Base-by-base conservation (phyloP, 1,140 invertebrate species). In the Heliothis virescens region DNA sequence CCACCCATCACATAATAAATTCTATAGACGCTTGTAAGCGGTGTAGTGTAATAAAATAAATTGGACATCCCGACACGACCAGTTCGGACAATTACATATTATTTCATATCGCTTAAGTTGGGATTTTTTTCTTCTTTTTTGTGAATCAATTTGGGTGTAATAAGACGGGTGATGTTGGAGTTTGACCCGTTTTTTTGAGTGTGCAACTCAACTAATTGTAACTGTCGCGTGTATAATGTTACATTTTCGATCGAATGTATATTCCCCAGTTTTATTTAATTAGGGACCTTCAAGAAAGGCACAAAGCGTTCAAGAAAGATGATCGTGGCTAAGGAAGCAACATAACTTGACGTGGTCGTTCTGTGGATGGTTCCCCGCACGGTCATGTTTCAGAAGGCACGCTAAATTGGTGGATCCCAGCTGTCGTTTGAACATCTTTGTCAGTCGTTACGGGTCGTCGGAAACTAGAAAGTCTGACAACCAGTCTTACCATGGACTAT, bases 51-150 rank as follows among this genome's bases (percentile, higher is more conserved):
- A 79, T 82, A 80, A 84, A 84, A 85, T 82, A 85, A 85, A 83
- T 84, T 84, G 83, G 78, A 57, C 81, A 57, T 76, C 60, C 12
- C 67, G 29, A 57, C 29, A n/a, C 26, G 13, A 69, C 78, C 76
- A 83, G 80, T 81, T 81, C 79, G 74, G 18, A 79, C 82, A 81
- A 84, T 86, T 84, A 86, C 79, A 78, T 84, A 75, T 86, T 82
- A 82, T 86, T 84, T 82, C 47, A 67, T 79, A 80, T 85, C 71
- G 48, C 53, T 71, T 71, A 29, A 53, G 21, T 29, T 52, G 16
- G 48, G 63, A 12, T 67, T 67, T 65, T n/a, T 41, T 67, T 67
- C 10, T 16, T 29, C 53, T 53, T 71, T 60, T 60, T 60, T 60
- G 11, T 12, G 57, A 21, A 10, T 57, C 16, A 10, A 15, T 21